Evolutionary conservation across 30 jellyfish, hydroid and myxozoan genomes (phyloP).

Genomic region (Chironex yamaguchii): DNA sequence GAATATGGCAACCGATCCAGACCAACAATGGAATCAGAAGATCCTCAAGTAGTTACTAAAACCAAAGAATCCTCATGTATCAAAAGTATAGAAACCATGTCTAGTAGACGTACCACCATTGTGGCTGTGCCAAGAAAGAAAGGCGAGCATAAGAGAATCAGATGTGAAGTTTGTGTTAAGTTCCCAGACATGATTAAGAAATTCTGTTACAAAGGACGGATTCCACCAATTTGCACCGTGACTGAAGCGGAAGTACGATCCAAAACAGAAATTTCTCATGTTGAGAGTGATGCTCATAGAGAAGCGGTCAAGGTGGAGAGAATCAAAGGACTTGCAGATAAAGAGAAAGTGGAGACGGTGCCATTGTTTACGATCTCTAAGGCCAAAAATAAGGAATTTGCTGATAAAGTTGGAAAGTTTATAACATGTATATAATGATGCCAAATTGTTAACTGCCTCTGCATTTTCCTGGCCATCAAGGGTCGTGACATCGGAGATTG

Average conservation of each 20-base stretch:
- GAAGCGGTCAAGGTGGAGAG: constrained; percentile 26
- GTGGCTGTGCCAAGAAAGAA: constrained; percentile 28
- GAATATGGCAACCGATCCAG: constrained; percentile 26
- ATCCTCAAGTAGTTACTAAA: constrained; percentile 20
- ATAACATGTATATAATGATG: constrained; percentile 13
- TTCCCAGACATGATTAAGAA: not conserved
- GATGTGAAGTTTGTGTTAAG: no score
- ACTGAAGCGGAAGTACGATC: constrained; percentile 30
- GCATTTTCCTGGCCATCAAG: constrained; percentile 40
- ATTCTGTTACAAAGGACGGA: constrained; percentile 13
- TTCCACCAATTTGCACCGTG: constrained; percentile 33
- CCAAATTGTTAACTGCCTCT: constrained; percentile 23
- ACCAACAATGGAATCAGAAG: constrained; percentile 38
- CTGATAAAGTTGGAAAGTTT: constrained; percentile 21
- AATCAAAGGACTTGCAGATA: not conserved
- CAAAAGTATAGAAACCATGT: constrained; percentile 31
- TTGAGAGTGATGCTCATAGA: constrained; percentile 14
- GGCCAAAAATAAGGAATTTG: not conserved
- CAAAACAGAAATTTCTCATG: not conserved
- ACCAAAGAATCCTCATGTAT: constrained; percentile 32
- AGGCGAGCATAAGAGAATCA: no score
- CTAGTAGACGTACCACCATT: constrained; percentile 32
- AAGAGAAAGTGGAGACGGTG: constrained; percentile 19
- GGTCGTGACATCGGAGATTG: constrained; percentile 23
- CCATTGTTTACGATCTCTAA: constrained; percentile 4